Evolutionary conservation across 1,140 invertebrate genomes (phyloP), one percentile per base, ranked within the genome.

Genomic region (Acromyrmex heyeri): DNA sequence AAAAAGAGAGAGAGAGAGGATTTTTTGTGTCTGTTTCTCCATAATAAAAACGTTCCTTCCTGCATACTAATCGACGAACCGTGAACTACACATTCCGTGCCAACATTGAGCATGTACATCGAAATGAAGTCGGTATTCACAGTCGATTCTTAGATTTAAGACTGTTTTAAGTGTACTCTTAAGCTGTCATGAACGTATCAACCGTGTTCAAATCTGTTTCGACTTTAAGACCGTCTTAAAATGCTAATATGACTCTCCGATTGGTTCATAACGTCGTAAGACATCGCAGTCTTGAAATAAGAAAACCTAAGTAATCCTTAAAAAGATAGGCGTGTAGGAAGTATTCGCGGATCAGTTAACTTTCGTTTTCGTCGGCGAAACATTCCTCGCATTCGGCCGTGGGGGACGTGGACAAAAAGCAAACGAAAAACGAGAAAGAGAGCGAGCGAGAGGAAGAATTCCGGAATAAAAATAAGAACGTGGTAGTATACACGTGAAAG

Each of bases 401-500:
- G 21, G 38, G n/a, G 7, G 50, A 73, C 16, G 67, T 7, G n/a
- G 6, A 21, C 30, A 72, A 50, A 44, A 48, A 70, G 70, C 21
- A 24, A 44, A 44, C 38, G 38, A 44, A 44, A 62, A 69, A 6
- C 27, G 14, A 24, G 48, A 67, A 21, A 48, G 3, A 48, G 38
- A 44, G 38, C 0, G 38, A 50, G 18, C 14, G 3, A n/a, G 12
- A 50, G 14, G 59, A 77, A 70, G 57, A 83, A 62, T 18, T 75
- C 14, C 24, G 44, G 55, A 83, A 83, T 73, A 64, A 83, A 83
- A 83, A 83, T 83, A 75, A 83, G 38, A 83, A 83, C 55, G 14
- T 14, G 57, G 18, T 44, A 27, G 18, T 12, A 4, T 73, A 83
- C 79, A 83, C 55, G 79, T 61, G 79, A 83, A 83, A 83, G 79